A percentile compares a stretch with the other conserved stretches of the same genome.
Evolutionary conservation across 2,888 invertebrate species (phyloP).

Genomic region (Eilema caniola): DNA sequence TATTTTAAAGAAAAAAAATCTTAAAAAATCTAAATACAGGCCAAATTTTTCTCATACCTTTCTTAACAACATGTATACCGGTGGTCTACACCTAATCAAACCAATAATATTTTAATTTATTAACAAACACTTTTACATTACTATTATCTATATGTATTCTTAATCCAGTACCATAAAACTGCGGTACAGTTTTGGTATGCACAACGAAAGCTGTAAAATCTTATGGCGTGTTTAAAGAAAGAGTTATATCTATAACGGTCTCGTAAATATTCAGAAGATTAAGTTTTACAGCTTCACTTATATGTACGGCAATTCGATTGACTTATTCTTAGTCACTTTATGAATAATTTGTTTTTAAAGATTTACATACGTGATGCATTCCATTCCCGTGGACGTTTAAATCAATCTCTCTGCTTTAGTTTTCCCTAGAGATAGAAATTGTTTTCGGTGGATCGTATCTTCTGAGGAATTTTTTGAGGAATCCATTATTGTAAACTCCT

Average conservation of each 20-base stretch:
- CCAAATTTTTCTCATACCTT: background rate
- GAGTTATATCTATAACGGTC: slow-evolving; percentile 2
- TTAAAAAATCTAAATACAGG: background rate
- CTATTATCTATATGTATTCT: slow-evolving; percentile 29
- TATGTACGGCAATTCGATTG: slow-evolving; percentile 15
- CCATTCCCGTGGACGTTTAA: background rate
- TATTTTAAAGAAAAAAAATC: too few relatives aligned
- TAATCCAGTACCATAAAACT: slow-evolving; percentile 32
- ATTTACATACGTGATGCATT: background rate
- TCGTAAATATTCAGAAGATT: slow-evolving; percentile 24
- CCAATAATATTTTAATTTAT: slow-evolving; percentile 14
- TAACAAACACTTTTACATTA: slow-evolving; percentile 11
- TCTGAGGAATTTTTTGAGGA: background rate
- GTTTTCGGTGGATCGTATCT: background rate
- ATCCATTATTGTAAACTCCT: too few relatives aligned
- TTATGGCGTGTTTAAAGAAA: slow-evolving; percentile 22
- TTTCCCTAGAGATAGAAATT: background rate
- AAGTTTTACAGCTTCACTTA: slow-evolving; percentile 15
- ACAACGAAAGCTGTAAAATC: slow-evolving; percentile 39
- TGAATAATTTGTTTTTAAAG: slow-evolving; percentile 3
- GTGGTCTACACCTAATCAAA: slow-evolving; percentile 14
- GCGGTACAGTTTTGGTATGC: slow-evolving; percentile 27
- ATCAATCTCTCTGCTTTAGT: slow-evolving; percentile 5
- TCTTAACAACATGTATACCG: background rate
- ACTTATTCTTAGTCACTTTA: slow-evolving; percentile 5